Base-by-base conservation (phyloP, 2,797 vertebrate species). In the Sphenopsis melanotis region DNA sequence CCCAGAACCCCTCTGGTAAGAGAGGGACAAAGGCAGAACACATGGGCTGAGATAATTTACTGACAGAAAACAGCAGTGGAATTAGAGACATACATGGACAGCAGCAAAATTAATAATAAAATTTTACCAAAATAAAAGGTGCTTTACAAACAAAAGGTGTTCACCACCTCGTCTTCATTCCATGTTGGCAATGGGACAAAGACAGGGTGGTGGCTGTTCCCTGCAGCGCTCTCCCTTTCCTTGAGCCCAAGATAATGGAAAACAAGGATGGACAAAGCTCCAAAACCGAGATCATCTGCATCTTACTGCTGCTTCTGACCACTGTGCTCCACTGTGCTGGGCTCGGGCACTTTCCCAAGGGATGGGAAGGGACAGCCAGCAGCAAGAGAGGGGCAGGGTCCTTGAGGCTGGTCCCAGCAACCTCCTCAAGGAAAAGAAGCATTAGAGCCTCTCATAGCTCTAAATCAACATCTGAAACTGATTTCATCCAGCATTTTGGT, bases 331-430 rank as follows among this genome's bases (percentile, higher is more conserved):
- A 15, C 15, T 21, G 5, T 32, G 14, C 36, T 42, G 32, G 46
- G 44, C 32, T 37, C 0, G 0, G 27, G 12, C 14, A 5, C 8
- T 42, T 59, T 50, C 53, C 52, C 1, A 0, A n/a, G 22, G n/a
- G 22, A 23, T 50, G 27, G 53, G 27, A 50, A 12, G 18, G 61
- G n/a, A 37, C 22, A 66, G 32, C 18, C 22, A 66, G 39, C 39
- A 68, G 39, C n/a, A 52, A 12, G 27, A 75, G 12, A 84, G 19
- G 37, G 15, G 3, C 37, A 59, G 29, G 9, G n/a, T 37, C 53
- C 1, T 0, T 50, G 18, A 23, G 44, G 15, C 44, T 75, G 44
- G 18, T 66, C 18, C n/a, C 5, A 6, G 29, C 12, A 37, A 8
- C 4, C 3, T 60, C 11, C 29, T 60, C 2, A 0, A 37, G 29